Percentiles rank a stretch among this genome's conserved stretches.
phyloP scores from a whole-genome alignment of 2,797 vertebrate genomes.

The Aythya fuligula region DNA sequence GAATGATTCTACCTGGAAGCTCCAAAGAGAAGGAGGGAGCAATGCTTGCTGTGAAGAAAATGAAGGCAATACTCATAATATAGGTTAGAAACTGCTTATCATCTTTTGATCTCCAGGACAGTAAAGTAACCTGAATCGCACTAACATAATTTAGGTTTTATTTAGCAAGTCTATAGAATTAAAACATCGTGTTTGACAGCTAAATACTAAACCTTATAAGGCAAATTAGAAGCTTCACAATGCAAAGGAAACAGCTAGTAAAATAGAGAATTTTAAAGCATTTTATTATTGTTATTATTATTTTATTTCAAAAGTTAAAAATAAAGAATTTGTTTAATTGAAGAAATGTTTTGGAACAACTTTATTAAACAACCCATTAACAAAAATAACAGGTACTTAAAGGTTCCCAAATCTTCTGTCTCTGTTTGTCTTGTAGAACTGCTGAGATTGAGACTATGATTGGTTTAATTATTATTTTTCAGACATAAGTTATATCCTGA shows the following conservation, averaged over 20 bases:
- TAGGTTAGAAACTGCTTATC: background rate
- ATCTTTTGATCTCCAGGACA: background rate
- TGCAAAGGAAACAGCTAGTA: background rate
- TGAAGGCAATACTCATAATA: background rate
- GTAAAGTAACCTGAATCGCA: background rate
- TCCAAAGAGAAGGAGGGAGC: background rate
- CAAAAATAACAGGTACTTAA: background rate
- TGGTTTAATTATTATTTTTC: background rate
- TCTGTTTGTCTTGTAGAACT: background rate
- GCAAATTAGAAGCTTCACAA: background rate
- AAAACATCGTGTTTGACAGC: background rate
- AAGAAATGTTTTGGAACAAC: background rate
- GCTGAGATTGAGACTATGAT: background rate
- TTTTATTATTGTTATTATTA: background rate
- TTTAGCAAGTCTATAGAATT: background rate
- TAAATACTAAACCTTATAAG: background rate
- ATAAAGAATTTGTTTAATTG: background rate
- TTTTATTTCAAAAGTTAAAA: background rate
- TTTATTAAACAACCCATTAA: background rate
- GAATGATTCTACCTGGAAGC: background rate
- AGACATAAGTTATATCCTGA: background rate
- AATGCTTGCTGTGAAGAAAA: background rate
- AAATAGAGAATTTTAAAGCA: background rate
- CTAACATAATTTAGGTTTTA: background rate
- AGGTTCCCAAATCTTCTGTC: background rate